These are phyloP conservation scores for Bombus terrestris DNA, from an alignment of 1,140 invertebrate species.

Conservation along the genomic window DNA sequence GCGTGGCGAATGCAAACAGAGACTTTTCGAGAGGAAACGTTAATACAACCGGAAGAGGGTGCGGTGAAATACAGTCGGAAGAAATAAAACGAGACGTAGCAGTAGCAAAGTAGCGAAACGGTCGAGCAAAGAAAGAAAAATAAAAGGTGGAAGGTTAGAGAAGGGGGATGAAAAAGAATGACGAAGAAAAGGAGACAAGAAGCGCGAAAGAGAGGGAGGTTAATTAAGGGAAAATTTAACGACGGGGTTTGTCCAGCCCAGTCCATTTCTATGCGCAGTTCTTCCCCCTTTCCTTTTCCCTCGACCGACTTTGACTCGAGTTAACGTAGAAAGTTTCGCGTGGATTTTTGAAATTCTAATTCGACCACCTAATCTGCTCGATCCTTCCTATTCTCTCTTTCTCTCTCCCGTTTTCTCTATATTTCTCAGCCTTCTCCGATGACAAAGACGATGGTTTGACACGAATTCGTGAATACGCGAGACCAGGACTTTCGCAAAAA, in stretches of 20 bases:
- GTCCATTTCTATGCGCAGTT: slow-evolving; percentile 50
- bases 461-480: not conserved
- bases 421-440: not conserved
- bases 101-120: not conserved
- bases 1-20: slow-evolving; percentile 16
- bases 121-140: not conserved
- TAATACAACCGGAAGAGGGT: slow-evolving; percentile 51
- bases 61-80: slow-evolving; percentile 33
- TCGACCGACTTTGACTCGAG: slow-evolving; percentile 52
- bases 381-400: slow-evolving; percentile 2
- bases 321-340: slow-evolving; percentile 68
- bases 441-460: not conserved
- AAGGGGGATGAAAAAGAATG: not conserved
- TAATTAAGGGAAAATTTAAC: slow-evolving; percentile 72
- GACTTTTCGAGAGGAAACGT: slow-evolving; percentile 39
- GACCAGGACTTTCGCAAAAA: not conserved
- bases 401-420: not conserved
- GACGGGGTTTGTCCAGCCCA: slow-evolving; percentile 62
- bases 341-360: slow-evolving; percentile 73
- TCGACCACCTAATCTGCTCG: slow-evolving; percentile 59
- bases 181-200: not conserved
- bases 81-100: slow-evolving; percentile 24
- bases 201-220: slow-evolving; percentile 51
- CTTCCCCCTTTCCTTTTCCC: not conserved
- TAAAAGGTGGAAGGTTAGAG: not conserved